Conservation (phyloP, 2,888 invertebrate species). For the Notocelia uddmanniana region DNA sequence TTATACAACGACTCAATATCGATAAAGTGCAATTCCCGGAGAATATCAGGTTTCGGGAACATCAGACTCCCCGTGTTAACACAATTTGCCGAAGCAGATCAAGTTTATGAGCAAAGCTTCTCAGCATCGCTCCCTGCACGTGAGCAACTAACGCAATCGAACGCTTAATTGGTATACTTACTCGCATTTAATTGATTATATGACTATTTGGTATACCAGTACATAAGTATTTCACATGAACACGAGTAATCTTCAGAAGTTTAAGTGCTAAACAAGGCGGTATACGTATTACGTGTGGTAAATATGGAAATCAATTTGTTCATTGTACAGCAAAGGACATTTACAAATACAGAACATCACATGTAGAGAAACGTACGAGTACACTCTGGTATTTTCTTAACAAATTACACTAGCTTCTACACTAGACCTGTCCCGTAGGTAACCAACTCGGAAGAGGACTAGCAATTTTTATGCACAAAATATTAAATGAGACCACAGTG, state of each 20-base stretch:
- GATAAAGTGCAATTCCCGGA: constrained; percentile 23
- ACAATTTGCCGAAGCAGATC: constrained; percentile 14
- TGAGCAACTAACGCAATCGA: constrained; percentile 5
- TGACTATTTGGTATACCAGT: not conserved
- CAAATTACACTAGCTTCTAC: no score
- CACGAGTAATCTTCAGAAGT: not conserved
- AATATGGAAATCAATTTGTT: no score
- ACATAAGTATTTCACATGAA: not conserved
- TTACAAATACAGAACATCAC: no score
- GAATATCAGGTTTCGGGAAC: constrained; percentile 26
- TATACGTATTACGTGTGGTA: not conserved
- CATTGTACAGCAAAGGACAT: no score
- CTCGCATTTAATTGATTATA: constrained; percentile 1
- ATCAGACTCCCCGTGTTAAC: constrained; percentile 16
- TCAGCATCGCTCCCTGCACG: not conserved
- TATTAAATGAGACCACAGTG: no score
- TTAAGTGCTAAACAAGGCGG: not conserved
- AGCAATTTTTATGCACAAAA: no score
- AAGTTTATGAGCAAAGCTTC: constrained; percentile 27
- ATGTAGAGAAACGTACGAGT: no score
- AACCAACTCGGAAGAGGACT: no score
- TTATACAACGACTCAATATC: constrained; percentile 5
- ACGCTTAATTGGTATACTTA: constrained; percentile 9
- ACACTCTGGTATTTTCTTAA: no score
- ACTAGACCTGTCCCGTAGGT: no score